Conservation (phyloP, 2,113 vertebrate species). For the Cryptomyrus ogoouensis region DNA sequence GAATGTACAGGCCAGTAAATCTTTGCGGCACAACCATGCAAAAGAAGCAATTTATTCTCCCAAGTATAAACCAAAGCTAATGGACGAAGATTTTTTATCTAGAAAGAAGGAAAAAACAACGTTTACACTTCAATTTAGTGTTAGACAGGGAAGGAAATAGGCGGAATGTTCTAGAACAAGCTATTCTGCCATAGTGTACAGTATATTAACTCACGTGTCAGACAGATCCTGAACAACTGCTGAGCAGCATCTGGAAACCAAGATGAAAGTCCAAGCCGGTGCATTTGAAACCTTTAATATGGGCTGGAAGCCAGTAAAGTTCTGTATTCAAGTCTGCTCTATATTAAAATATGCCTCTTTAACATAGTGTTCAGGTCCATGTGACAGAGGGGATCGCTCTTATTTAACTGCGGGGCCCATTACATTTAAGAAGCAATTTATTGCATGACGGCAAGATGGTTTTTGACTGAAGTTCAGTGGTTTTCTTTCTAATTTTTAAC, state of each 20-base stretch:
- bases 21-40: not conserved
- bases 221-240: not conserved
- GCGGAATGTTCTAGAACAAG: not conserved
- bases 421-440: slow-evolving; percentile 4
- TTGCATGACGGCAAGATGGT: not conserved
- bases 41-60: not conserved
- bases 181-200: not conserved
- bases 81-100: not conserved
- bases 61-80: not conserved
- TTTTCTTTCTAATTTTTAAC: not conserved
- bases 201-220: not conserved
- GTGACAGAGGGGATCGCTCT: not conserved
- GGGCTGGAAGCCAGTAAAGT: not conserved
- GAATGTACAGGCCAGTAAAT: slow-evolving; percentile 9
- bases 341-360: slow-evolving; percentile 5
- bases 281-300: not conserved
- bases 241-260: not conserved
- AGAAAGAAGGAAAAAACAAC: not conserved
- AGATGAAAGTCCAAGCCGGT: not conserved
- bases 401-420: not conserved
- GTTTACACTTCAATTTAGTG: not conserved
- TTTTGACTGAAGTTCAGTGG: not conserved
- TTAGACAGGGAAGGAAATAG: not conserved
- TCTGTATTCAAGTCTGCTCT: not conserved
- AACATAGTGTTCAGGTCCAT: not conserved